Evolutionary conservation across 2,888 invertebrate genomes (phyloP), one percentile per base, ranked within the genome.

Genomic region (Drosophila melanosoma): DNA sequence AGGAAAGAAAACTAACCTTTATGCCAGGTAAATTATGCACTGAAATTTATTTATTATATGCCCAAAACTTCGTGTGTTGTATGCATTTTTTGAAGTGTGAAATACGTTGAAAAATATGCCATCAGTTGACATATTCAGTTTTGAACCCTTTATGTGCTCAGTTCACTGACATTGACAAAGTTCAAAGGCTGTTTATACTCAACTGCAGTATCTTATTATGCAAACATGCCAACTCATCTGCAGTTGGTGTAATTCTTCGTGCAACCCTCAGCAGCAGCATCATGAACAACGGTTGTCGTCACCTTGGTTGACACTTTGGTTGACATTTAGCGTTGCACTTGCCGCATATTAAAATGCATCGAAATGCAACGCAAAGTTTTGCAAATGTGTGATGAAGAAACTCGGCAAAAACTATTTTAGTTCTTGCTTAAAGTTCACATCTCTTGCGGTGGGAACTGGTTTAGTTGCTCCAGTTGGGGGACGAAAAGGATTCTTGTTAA

Each of bases 311-410:
- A 79, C 69, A 79, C 76, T 79, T 62, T 69, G 80, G 65, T 65
- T 79, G 79, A 79, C 81, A 80, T 77, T 81, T 74, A 63, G 69
- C 75, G 61, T 58, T 75, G 75, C 75, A 69, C 75, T 81, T 76
- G 72, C 52, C 70, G 83, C 87, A 87, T 83, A 85, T 83, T 83
- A 81, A 85, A 82, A 75, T 61, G 61, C 82, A 75, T 77, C 65
- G 72, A 80, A 88, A 88, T 83, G 82, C 82, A 80, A 56, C 65
- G 32, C n/a, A 57, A 57, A 74, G 59, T 78, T 87, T 76, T 52
- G 33, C 64, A 66, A 49, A 54, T 63, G 71, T 63, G 71, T 57
- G 33, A 42, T 53, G 35, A 38, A 36, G 56, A 65, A 74, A 61
- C 65, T 63, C 51, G 40, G 10, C 35, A 60, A 64, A 64, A 70